phyloP scores from a whole-genome alignment of 2,888 invertebrate species.

The Andrena camellia region DNA sequence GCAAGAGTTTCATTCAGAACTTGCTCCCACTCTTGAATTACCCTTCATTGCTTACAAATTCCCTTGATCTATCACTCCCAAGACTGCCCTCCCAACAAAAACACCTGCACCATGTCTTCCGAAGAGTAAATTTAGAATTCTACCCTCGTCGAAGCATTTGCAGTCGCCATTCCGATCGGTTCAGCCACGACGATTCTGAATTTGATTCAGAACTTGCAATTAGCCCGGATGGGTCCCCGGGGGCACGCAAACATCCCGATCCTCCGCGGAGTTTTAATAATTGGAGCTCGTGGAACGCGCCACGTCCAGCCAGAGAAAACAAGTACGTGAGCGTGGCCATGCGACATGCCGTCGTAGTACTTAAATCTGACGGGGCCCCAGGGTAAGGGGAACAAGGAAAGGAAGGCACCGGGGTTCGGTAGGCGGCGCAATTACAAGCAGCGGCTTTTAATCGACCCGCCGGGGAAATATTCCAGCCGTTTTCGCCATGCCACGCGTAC shows the following conservation, averaged over 20 bases:
- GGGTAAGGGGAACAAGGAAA: constrained; percentile 56
- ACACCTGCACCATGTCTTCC: neutral
- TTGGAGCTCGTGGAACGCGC: constrained; percentile 57
- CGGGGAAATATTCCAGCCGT: constrained; percentile 79
- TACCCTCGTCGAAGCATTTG: neutral
- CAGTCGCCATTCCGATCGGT: neutral
- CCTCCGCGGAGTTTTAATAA: constrained; percentile 53
- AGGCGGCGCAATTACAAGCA: constrained; percentile 77
- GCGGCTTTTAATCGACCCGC: constrained; percentile 77
- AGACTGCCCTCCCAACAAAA: neutral
- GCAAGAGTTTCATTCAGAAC: no score
- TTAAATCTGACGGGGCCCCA: constrained; percentile 75
- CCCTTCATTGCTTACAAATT: no score
- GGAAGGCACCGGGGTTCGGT: constrained; percentile 68
- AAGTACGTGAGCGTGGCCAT: constrained; percentile 75
- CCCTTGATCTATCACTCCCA: neutral
- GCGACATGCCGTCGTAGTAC: constrained; percentile 72
- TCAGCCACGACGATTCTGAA: neutral
- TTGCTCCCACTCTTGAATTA: no score
- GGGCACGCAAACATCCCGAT: constrained; percentile 29
- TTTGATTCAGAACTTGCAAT: constrained; percentile 25
- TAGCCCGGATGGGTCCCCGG: neutral
- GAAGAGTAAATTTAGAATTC: neutral
- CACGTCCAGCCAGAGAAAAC: constrained; percentile 33
- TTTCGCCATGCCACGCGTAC: constrained; percentile 76